Percentiles rank a stretch among this genome's conserved stretches.
These are phyloP conservation scores for Diorhabda carinulata DNA, from an alignment of 1,140 invertebrate species.

Conservation along the genomic window DNA sequence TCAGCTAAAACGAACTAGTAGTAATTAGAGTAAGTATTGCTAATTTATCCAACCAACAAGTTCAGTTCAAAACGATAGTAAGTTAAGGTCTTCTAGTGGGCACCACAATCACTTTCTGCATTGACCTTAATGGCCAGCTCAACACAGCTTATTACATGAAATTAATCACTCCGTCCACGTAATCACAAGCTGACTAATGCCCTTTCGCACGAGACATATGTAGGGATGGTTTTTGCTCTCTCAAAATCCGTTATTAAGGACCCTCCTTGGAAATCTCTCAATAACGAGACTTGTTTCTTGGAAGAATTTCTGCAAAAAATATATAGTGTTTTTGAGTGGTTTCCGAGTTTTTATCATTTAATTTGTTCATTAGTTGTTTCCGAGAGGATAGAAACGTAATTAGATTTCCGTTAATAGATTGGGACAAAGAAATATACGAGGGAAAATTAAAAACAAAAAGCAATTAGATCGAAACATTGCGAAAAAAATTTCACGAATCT, in stretches of 20 bases:
- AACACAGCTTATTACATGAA: constrained; percentile 6
- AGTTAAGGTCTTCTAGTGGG: too few species aligned
- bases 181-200: constrained; percentile 10
- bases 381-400: background rate
- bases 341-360: too few species aligned
- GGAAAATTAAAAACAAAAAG: background rate
- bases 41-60: too few species aligned
- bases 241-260: constrained; percentile 7
- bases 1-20: too few species aligned
- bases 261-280: constrained; percentile 5
- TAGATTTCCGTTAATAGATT: background rate
- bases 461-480: background rate
- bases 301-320: constrained; percentile 1
- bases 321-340: background rate
- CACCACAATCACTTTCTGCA: background rate
- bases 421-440: background rate
- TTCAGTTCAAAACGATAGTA: too few species aligned
- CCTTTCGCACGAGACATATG: constrained; percentile 6
- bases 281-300: constrained; percentile 1
- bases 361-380: background rate
- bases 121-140: constrained; percentile 6
- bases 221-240: constrained; percentile 4
- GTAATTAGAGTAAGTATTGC: too few species aligned
- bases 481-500: background rate
- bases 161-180: constrained; percentile 9